Conservation (phyloP, 64 coral and sea anemone species). For the Porites lutea region DNA sequence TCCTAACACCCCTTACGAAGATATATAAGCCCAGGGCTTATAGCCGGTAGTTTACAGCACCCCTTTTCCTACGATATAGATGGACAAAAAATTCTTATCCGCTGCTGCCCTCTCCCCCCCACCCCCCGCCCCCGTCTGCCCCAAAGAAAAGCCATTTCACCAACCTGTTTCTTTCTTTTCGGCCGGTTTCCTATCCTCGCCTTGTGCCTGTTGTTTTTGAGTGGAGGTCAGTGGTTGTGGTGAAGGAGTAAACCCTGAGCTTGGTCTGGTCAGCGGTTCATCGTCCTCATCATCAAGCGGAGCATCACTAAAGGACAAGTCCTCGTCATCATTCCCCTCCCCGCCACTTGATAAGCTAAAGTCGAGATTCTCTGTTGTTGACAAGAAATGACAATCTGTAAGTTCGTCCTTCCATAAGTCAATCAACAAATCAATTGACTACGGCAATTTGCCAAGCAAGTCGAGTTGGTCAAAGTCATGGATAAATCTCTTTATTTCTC, state of each 20-base stretch:
- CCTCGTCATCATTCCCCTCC: conserved; percentile 30
- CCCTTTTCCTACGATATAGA: too few species aligned
- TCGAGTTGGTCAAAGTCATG: too few species aligned
- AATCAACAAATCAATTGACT: background rate
- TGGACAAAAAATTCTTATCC: too few species aligned
- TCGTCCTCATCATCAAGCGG: conserved; percentile 56
- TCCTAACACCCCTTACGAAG: too few species aligned
- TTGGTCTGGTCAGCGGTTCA: conserved; percentile 20
- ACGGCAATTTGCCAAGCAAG: background rate
- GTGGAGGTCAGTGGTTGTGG: conserved; percentile 61
- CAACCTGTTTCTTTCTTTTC: background rate
- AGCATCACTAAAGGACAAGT: conserved; percentile 32
- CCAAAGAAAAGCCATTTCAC: too few species aligned
- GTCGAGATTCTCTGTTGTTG: background rate
- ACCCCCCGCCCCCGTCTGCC: too few species aligned
- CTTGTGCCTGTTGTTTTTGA: conserved; percentile 33
- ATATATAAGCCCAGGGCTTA: too few species aligned
- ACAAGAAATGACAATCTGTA: background rate
- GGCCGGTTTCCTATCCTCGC: background rate
- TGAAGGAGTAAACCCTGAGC: conserved; percentile 34
- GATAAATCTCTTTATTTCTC: too few species aligned
- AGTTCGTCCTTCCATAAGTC: background rate
- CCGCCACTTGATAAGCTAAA: conserved; percentile 36
- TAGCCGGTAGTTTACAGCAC: too few species aligned
- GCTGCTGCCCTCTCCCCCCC: too few species aligned